Evolutionary conservation across 2,888 invertebrate genomes (phyloP).

Genomic region (Pecten maximus): DNA sequence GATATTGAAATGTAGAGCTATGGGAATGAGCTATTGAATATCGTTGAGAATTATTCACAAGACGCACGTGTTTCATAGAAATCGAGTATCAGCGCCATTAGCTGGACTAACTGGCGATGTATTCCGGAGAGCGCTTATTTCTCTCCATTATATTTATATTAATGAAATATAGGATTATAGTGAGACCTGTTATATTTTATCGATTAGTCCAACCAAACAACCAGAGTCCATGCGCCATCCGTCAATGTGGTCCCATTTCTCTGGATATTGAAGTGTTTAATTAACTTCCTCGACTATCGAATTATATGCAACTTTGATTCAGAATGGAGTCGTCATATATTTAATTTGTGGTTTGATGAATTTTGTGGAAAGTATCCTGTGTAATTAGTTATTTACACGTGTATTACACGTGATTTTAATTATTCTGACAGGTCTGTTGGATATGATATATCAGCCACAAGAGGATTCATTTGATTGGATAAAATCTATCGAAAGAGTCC

Average conservation of each 20-base stretch:
- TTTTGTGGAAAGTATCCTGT: background rate
- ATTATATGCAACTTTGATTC: background rate
- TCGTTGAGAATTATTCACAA: too few species aligned
- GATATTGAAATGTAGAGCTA: too few species aligned
- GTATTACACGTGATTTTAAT: background rate
- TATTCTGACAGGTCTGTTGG: background rate
- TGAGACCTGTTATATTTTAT: background rate
- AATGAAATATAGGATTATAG: conserved; percentile 6
- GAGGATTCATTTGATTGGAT: background rate
- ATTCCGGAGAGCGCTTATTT: background rate
- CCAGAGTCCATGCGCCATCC: background rate
- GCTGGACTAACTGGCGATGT: background rate
- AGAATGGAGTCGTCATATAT: background rate
- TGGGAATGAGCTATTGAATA: too few species aligned
- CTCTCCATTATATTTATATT: background rate
- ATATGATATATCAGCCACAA: background rate
- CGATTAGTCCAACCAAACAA: background rate
- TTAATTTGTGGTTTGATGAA: background rate
- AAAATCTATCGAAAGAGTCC: background rate
- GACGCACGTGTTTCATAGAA: too few species aligned
- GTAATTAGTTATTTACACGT: background rate
- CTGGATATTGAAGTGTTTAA: background rate
- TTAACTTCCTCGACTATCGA: background rate
- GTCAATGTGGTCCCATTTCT: background rate
- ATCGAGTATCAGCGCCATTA: too few species aligned